Conservation (phyloP, 2,797 vertebrate genomes). For the Cyclopterus lumpus region DNA sequence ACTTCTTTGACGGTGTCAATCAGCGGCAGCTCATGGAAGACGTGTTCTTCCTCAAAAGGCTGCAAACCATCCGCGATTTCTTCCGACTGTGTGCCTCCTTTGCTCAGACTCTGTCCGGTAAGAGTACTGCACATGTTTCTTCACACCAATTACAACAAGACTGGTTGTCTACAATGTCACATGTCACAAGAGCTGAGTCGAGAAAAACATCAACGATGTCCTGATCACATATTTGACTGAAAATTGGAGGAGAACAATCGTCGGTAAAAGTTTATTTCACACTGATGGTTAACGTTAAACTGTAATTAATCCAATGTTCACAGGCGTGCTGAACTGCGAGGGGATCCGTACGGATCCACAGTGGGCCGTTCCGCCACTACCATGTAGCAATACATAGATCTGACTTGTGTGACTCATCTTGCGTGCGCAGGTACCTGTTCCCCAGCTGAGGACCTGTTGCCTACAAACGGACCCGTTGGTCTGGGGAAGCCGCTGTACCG, state of each 20-base stretch:
- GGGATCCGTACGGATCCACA: too few species aligned
- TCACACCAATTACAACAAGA: neutral
- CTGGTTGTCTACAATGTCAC: too few species aligned
- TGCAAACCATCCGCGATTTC: constrained; percentile 96
- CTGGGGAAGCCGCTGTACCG: constrained; percentile 91
- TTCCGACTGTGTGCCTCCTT: constrained; percentile 95
- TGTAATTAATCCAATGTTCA: too few species aligned
- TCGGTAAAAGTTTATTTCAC: too few species aligned
- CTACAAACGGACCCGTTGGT: constrained; percentile 92
- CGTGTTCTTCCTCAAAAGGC: constrained; percentile 96
- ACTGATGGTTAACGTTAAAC: too few species aligned
- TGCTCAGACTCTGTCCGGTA: constrained; percentile 94
- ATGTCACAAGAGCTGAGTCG: too few species aligned
- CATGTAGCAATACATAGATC: neutral
- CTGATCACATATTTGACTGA: too few species aligned
- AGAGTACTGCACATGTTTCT: constrained; percentile 27
- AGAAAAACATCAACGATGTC: too few species aligned
- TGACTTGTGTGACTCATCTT: neutral
- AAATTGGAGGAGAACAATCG: too few species aligned
- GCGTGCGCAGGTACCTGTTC: constrained; percentile 73
- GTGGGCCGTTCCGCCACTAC: too few species aligned
- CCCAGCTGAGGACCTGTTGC: constrained; percentile 85
- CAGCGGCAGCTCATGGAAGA: constrained; percentile 94
- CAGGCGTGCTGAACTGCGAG: too few species aligned
- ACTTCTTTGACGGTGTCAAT: constrained; percentile 90